Percentiles rank a stretch among this genome's conserved stretches.
phyloP scores from a whole-genome alignment of 2,797 vertebrate species.

The Chiroxiphia lanceolata region DNA sequence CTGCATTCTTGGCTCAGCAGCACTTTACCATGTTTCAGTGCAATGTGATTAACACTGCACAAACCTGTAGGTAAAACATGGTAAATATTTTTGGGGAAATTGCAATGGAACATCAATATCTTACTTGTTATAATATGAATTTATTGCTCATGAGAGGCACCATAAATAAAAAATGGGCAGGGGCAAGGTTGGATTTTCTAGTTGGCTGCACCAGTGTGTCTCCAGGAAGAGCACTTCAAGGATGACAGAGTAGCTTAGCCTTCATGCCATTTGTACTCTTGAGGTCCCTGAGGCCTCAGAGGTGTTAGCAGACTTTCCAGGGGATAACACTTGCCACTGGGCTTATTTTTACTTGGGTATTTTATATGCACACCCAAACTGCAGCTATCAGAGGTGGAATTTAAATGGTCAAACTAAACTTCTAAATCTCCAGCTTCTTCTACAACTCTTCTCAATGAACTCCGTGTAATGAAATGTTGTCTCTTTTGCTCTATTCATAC shows the following conservation, averaged over 20 bases:
- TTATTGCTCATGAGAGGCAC: not conserved
- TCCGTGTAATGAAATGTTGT: not conserved
- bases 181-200: not conserved
- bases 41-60: not conserved
- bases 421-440: not conserved
- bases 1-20: not conserved
- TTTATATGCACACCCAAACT: not conserved
- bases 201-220: not conserved
- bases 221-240: not conserved
- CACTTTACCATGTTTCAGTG: not conserved
- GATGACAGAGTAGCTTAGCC: not conserved
- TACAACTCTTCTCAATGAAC: not conserved
- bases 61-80: not conserved
- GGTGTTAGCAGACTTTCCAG: not conserved
- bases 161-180: not conserved
- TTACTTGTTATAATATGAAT: conserved; percentile 10
- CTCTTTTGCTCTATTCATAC: not conserved
- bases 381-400: not conserved
- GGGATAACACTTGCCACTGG: not conserved
- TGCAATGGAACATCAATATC: not conserved
- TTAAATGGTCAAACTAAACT: not conserved
- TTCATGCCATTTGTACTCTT: not conserved
- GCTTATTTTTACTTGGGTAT: not conserved
- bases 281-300: not conserved
- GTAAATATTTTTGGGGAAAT: not conserved